These are phyloP conservation scores for Heteronetta atricapilla DNA, from an alignment of 2,113 vertebrate species.

Conservation along the genomic window DNA sequence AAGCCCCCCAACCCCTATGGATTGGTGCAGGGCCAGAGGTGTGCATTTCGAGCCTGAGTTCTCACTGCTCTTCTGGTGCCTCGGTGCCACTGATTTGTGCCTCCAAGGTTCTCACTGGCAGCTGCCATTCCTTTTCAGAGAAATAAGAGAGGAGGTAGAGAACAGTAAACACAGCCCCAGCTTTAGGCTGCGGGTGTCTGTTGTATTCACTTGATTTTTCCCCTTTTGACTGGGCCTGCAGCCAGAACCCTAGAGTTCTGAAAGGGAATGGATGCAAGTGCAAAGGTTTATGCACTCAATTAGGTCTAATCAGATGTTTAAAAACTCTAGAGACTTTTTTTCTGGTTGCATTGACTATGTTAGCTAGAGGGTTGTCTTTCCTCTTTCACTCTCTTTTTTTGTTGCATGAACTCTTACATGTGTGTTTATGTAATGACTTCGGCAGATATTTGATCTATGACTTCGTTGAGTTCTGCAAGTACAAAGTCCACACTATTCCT, in stretches of 20 bases:
- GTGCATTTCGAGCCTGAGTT: neutral
- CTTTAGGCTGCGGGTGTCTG: neutral
- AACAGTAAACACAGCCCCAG: neutral
- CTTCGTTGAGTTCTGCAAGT: neutral
- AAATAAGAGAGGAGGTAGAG: neutral
- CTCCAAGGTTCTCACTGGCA: neutral
- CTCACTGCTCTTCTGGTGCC: neutral
- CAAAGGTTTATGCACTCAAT: neutral
- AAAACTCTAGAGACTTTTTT: neutral
- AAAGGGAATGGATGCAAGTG: neutral
- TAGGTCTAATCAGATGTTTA: neutral
- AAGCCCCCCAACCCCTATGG: neutral
- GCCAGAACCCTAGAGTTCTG: neutral
- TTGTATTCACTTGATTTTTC: neutral
- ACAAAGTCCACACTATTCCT: neutral
- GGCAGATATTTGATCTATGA: neutral
- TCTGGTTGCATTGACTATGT: neutral
- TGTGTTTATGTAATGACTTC: neutral
- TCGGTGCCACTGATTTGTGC: neutral
- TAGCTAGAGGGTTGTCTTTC: neutral
- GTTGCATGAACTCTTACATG: neutral
- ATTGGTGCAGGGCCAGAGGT: neutral
- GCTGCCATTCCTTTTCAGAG: neutral
- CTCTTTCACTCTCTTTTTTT: neutral
- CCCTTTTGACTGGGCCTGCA: neutral